Base-by-base conservation (phyloP, 2,113 vertebrate genomes). In the Alouatta palliata region DNA sequence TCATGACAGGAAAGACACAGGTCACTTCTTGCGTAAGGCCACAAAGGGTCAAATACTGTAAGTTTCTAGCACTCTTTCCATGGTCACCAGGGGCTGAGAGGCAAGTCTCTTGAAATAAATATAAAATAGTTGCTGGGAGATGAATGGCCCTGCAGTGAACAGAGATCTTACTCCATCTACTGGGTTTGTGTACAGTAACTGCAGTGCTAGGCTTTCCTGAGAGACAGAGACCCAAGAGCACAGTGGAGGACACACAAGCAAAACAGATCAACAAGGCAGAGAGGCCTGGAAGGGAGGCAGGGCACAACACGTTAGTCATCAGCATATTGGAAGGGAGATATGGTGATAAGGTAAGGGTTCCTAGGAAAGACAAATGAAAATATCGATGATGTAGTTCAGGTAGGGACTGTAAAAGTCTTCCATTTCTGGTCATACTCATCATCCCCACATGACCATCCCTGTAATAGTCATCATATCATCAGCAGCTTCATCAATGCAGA, bases 351-450 rank as follows among this genome's bases (percentile, higher is more conserved):
- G 40, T 45, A 86, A 47, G 35, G 6, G 13, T 58, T 87, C 90
- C 79, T 27, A 58, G 52, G 87, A 92, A 92, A 95, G 49, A 45
- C 37, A 61, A 66, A 25, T 23, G 21, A 11, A 61, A 56, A 35
- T 70, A 68, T 32, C 83, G 73, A 49, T 79, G 91, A 47, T 17
- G 21, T 64, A 30, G 52, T 76, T 90, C 30, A 4, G 32, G 75
- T 35, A 61, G 56, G 54, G n/a, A 94, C 20, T 73, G 25, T 47
- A 54, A 76, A 96, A 94, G 54, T 12, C 32, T 77, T 94, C 95
- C 27, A 52, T 32, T 76, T 87, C 23, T 45, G 23, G 70, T 25
- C 35, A 21, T n/a, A 49, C 23, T 32, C 86, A 43, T 90, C 84
- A 64, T 14, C 14, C 3, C 1, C 23, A 37, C 0, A 7, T 54